Conservation (phyloP, 2,888 invertebrate genomes). For the Myathropa florea region DNA sequence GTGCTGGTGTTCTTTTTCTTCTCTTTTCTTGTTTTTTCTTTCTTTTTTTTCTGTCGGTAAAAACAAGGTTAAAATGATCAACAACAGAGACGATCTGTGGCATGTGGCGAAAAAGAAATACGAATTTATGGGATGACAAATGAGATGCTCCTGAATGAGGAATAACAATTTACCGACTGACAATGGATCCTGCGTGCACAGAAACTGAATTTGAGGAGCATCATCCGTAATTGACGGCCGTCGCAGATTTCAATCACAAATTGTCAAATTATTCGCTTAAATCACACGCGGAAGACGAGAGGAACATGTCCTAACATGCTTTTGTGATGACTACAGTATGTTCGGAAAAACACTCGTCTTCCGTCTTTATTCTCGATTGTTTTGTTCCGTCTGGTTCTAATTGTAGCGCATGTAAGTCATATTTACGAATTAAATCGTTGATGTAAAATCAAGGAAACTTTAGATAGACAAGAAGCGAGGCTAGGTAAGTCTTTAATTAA, state of each 20-base stretch:
- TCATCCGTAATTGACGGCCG: neutral
- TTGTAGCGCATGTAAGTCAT: too few relatives aligned
- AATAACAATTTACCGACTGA: neutral
- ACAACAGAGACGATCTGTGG: neutral
- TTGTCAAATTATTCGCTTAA: neutral
- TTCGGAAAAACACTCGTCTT: neutral
- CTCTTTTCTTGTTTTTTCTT: too few relatives aligned
- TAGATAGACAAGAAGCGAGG: too few relatives aligned
- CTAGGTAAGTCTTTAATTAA: too few relatives aligned
- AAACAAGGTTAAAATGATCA: conserved; percentile 54
- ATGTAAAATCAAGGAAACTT: too few relatives aligned
- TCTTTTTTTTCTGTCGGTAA: neutral
- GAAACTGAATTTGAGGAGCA: neutral
- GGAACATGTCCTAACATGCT: neutral
- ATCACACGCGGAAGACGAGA: neutral
- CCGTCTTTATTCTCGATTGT: neutral
- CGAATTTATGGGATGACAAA: neutral
- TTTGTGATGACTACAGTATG: neutral
- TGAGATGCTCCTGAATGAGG: neutral
- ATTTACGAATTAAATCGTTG: too few relatives aligned
- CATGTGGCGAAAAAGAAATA: neutral
- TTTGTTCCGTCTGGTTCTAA: neutral
- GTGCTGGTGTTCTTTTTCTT: neutral
- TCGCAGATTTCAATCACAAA: neutral
- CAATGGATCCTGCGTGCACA: neutral